phyloP scores from a whole-genome alignment of 1,140 invertebrate species.

The Brachionus koreanus region DNA sequence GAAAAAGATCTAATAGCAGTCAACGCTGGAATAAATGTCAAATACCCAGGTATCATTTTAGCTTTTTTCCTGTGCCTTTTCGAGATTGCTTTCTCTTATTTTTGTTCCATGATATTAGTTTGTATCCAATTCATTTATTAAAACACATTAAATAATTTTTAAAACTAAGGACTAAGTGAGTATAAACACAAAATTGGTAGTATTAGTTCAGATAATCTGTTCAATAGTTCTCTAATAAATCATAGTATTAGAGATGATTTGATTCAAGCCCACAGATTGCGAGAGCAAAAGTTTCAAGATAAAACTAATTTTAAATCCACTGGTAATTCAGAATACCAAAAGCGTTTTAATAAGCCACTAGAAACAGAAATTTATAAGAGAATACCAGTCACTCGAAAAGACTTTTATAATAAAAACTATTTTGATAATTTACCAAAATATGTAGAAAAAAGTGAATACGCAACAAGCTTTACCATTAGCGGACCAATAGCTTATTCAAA shows the following conservation, averaged over 20 bases:
- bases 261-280: conserved; percentile 11
- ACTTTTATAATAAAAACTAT: not conserved
- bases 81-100: conserved; percentile 9
- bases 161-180: conserved; percentile 23
- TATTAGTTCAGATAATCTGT: not conserved
- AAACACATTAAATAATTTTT: conserved; percentile 9
- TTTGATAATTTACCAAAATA: conserved; percentile 28
- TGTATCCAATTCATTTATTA: not conserved
- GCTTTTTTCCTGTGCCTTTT: not conserved
- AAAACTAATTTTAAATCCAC: not conserved
- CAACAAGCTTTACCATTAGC: not conserved
- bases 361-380: conserved; percentile 5
- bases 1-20: conserved; percentile 1
- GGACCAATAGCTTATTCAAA: not conserved
- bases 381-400: conserved; percentile 28
- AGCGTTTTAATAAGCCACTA: not conserved
- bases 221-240: not conserved
- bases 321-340: not conserved
- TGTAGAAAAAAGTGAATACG: conserved; percentile 33
- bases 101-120: not conserved
- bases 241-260: conserved; percentile 25
- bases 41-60: conserved; percentile 24
- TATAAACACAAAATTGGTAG: conserved; percentile 11
- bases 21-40: conserved; percentile 20
- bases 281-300: not conserved